A percentile compares a stretch with the other conserved stretches of the same genome.
Evolutionary conservation across 2,113 vertebrate genomes (phyloP).

Genomic region (Deroptyus accipitrinus): DNA sequence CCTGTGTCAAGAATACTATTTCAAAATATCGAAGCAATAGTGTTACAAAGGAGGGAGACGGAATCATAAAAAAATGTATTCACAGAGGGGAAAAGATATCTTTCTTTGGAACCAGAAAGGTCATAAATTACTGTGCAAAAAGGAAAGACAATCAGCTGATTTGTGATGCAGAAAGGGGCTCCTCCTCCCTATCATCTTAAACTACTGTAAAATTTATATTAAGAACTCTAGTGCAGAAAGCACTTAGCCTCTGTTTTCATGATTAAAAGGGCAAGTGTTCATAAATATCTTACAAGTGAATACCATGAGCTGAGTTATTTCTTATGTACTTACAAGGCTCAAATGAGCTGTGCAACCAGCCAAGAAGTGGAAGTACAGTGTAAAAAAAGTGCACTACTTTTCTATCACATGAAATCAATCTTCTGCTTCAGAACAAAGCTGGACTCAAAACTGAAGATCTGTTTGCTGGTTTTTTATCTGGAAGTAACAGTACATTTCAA

Average conservation of each 20-base stretch:
- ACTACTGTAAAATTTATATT: neutral
- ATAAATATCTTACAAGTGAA: slow-evolving; percentile 17
- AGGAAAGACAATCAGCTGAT: neutral
- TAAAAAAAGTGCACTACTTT: neutral
- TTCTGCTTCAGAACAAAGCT: neutral
- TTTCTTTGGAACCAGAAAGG: neutral
- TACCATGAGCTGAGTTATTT: neutral
- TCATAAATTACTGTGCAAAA: neutral
- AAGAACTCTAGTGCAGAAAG: neutral
- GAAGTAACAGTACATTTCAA: neutral
- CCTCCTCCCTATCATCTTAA: neutral
- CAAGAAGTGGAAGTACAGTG: neutral
- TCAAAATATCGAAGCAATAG: neutral
- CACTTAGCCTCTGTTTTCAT: neutral
- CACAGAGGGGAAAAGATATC: neutral
- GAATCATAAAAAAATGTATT: neutral
- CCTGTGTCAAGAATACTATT: neutral
- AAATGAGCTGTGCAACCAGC: neutral
- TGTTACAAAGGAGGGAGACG: neutral
- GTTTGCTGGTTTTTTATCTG: neutral
- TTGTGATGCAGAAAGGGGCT: neutral
- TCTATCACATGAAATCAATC: neutral
- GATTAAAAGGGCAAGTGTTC: neutral
- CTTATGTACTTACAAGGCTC: neutral
- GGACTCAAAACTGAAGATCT: neutral